A percentile compares a stretch with the other conserved stretches of the same genome.
Conservation (phyloP, 2,113 vertebrate species). For the Leptosomus discolor region DNA sequence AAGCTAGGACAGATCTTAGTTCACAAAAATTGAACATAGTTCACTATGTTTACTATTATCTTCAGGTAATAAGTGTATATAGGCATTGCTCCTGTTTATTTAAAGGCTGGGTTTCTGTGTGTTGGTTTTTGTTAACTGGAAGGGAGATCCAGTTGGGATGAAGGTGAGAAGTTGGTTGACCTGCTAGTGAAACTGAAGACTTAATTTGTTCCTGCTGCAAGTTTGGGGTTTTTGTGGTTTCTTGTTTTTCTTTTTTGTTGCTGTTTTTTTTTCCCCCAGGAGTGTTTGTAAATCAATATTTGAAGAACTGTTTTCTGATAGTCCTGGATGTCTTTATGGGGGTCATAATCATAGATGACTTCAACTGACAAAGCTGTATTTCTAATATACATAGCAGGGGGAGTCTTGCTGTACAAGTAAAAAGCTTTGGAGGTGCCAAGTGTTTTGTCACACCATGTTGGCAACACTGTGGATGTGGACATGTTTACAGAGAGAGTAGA, state of each 20-base stretch:
- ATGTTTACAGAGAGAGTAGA: not conserved
- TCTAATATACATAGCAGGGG: rapidly evolving
- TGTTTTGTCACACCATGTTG: not conserved
- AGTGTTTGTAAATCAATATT: not conserved
- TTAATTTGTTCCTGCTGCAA: not conserved
- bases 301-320: not conserved
- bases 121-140: not conserved
- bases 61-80: not conserved
- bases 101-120: not conserved
- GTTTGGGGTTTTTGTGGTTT: no score
- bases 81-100: not conserved
- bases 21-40: not conserved
- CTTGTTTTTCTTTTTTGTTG: no score
- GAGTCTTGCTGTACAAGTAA: not conserved
- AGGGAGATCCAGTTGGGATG: not conserved
- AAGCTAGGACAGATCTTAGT: not conserved
- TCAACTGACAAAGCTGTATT: not conserved
- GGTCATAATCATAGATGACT: not conserved
- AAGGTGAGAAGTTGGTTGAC: not conserved
- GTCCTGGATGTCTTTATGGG: not conserved
- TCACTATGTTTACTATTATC: not conserved
- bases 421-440: not conserved
- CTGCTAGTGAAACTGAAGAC: not conserved
- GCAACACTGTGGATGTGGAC: not conserved
- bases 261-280: rapidly evolving